Evolutionary conservation across 2,113 vertebrate genomes (phyloP).

Genomic region (Sebastes fasciatus): DNA sequence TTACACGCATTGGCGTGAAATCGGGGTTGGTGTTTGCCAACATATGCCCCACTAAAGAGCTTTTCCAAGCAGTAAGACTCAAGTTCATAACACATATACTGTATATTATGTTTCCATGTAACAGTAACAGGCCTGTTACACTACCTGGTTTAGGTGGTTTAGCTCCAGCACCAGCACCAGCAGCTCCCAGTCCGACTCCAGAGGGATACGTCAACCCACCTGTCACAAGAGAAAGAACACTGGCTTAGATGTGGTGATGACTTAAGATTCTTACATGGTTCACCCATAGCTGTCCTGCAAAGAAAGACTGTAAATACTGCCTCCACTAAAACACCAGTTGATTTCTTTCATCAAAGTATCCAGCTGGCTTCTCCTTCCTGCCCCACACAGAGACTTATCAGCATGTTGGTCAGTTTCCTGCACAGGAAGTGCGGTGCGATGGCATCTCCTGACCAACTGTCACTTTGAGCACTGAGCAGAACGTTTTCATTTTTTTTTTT

Average conservation of each 20-base stretch:
- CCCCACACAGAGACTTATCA: conserved; percentile 51
- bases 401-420: conserved; percentile 53
- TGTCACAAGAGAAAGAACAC: conserved; percentile 26
- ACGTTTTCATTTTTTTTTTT: conserved; percentile 12
- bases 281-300: neutral
- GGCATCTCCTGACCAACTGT: conserved; percentile 75
- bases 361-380: conserved; percentile 41
- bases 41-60: neutral
- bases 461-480: conserved; percentile 63
- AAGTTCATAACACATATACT: no score
- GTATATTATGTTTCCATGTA: neutral
- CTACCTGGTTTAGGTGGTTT: conserved; percentile 84
- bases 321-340: conserved; percentile 1
- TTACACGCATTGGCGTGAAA: no score
- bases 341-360: conserved; percentile 22
- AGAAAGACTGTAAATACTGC: neutral
- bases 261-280: neutral
- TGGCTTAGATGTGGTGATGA: neutral
- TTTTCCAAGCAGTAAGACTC: neutral
- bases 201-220: conserved; percentile 66
- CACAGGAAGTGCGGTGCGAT: conserved; percentile 68
- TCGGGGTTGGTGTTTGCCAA: neutral
- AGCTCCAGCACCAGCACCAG: conserved; percentile 67
- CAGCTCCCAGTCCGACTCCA: conserved; percentile 68
- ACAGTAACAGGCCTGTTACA: neutral